phyloP scores from a whole-genome alignment of 2,113 vertebrate species.

The Vombatus ursinus region DNA sequence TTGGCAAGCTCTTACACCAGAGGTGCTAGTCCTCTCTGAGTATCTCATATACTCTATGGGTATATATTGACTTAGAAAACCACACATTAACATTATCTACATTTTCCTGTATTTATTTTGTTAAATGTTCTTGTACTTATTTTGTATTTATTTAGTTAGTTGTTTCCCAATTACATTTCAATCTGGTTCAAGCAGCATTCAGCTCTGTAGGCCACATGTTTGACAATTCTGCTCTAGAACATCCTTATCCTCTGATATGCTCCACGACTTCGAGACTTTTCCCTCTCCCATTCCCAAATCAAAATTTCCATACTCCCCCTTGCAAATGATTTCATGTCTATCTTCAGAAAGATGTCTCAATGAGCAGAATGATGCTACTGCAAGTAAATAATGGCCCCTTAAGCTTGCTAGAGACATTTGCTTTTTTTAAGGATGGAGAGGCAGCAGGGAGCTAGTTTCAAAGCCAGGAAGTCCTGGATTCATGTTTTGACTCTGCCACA shows the following conservation, averaged over 20 bases:
- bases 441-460: not conserved
- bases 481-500: not conserved
- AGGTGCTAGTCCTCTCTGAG: too few relatives aligned
- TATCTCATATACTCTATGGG: not conserved
- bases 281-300: not conserved
- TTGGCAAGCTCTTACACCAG: too few relatives aligned
- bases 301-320: not conserved
- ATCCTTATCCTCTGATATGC: not conserved
- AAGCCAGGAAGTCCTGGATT: not conserved
- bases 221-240: not conserved
- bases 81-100: not conserved
- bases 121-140: not conserved
- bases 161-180: not conserved
- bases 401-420: not conserved
- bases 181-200: not conserved
- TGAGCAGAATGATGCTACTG: not conserved
- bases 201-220: not conserved
- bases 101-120: not conserved
- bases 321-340: not conserved
- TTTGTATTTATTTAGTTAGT: not conserved
- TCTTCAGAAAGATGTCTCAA: not conserved
- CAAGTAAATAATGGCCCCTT: not conserved
- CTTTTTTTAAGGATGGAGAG: not conserved
- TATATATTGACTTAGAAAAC: not conserved
- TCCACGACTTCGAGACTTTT: not conserved